phyloP scores from a whole-genome alignment of 2,113 vertebrate genomes.

The Dipodomys ordii region DNA sequence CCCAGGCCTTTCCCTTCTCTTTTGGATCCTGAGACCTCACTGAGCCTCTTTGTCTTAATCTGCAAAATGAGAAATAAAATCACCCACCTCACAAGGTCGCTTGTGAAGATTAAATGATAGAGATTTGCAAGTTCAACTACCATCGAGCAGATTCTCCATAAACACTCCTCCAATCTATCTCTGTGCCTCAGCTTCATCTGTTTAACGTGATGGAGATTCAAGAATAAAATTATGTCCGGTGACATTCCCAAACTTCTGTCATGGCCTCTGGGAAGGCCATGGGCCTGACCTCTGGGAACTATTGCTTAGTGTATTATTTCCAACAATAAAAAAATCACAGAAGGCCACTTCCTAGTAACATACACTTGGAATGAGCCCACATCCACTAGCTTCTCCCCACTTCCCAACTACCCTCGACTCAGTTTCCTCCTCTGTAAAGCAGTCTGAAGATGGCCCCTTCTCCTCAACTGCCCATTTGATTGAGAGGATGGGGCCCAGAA shows the following conservation, averaged over 20 bases:
- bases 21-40: neutral
- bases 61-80: constrained; percentile 3
- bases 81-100: neutral
- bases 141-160: neutral
- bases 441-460: too few species aligned
- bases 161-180: neutral
- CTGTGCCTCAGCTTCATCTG: neutral
- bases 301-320: constrained; percentile 14
- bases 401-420: neutral
- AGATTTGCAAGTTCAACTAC: neutral
- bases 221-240: neutral
- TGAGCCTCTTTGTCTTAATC: constrained; percentile 2
- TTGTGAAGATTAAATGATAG: neutral
- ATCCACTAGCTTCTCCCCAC: neutral
- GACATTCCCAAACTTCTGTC: neutral
- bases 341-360: neutral
- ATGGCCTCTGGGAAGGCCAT: neutral
- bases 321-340: constrained; percentile 6
- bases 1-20: neutral
- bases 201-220: neutral
- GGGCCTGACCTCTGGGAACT: neutral
- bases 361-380: neutral
- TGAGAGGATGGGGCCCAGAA: neutral
- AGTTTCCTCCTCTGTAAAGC: constrained; percentile 1
- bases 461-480: neutral